These are phyloP conservation scores for Idaea dimidiata DNA, from an alignment of 2,888 invertebrate genomes.

Conservation along the genomic window DNA sequence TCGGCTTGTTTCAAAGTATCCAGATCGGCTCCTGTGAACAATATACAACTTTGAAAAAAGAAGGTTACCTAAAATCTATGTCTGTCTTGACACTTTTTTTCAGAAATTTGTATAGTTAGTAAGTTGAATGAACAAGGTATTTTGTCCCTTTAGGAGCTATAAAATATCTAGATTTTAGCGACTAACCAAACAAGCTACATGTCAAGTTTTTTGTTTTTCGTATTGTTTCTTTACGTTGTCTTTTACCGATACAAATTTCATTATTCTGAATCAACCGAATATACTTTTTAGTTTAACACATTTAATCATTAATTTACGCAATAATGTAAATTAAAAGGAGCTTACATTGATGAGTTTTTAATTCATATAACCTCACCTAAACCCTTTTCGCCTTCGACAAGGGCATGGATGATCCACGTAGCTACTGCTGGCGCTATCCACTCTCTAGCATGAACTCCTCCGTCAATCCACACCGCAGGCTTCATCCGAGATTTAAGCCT, in stretches of 20 bases:
- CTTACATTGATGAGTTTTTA: not conserved
- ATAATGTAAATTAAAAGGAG: not conserved
- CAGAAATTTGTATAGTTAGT: too few species aligned
- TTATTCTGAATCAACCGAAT: too few species aligned
- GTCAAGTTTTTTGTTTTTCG: too few species aligned
- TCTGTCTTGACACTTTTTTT: too few species aligned
- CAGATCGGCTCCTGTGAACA: conserved; percentile 55
- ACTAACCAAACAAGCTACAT: too few species aligned
- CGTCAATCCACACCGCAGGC: conserved; percentile 90
- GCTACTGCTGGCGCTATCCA: conserved; percentile 91
- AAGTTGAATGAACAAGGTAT: too few species aligned
- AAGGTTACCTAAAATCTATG: not conserved
- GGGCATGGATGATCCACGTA: conserved; percentile 85
- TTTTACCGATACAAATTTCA: too few species aligned
- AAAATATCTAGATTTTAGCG: too few species aligned
- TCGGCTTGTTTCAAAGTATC: conserved; percentile 83
- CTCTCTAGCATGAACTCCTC: conserved; percentile 87
- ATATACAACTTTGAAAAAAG: conserved; percentile 14
- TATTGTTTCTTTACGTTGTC: too few species aligned
- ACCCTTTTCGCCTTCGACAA: conserved; percentile 83
- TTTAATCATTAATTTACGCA: not conserved
- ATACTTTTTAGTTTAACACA: not conserved
- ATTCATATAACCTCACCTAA: conserved; percentile 56
- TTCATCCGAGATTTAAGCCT: conserved; percentile 76
- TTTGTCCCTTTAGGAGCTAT: too few species aligned